A percentile compares a stretch with the other conserved stretches of the same genome.
Evolutionary conservation across 1,140 invertebrate genomes (phyloP).

Genomic region (Ceratitis capitata): DNA sequence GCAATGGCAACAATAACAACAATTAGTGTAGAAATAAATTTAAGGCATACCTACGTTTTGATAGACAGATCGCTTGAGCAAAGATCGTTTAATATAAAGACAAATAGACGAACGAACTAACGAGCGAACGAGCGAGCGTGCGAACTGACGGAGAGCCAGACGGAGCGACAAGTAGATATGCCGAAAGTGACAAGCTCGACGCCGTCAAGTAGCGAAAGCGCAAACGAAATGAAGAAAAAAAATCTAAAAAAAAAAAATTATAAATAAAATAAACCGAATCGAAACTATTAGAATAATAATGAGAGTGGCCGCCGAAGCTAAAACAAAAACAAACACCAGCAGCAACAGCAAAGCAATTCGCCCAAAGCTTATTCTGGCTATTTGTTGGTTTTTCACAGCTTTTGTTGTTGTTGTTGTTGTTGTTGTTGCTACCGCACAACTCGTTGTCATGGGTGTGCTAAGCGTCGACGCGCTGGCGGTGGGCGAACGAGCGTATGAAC

Average conservation of each 20-base stretch:
- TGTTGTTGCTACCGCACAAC: slow-evolving; percentile 40
- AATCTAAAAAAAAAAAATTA: neutral
- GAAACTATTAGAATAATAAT: slow-evolving; percentile 46
- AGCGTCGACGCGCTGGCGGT: slow-evolving; percentile 46
- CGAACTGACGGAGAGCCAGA: neutral
- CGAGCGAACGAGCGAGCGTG: too few relatives aligned
- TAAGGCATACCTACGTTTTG: neutral
- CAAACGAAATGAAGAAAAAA: too few relatives aligned
- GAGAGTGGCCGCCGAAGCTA: slow-evolving; percentile 46
- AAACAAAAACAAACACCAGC: slow-evolving; percentile 42
- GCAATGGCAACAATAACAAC: neutral
- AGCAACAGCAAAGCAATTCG: slow-evolving; percentile 33
- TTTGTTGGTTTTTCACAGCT: slow-evolving; percentile 33
- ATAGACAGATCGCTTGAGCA: neutral
- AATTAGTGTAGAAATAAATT: neutral
- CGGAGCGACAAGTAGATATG: neutral
- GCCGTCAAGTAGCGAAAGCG: slow-evolving; percentile 6
- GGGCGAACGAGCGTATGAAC: too few relatives aligned
- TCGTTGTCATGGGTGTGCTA: slow-evolving; percentile 15
- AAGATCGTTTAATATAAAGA: too few relatives aligned
- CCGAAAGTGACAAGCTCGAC: neutral
- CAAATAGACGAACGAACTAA: too few relatives aligned
- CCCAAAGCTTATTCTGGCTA: too few relatives aligned
- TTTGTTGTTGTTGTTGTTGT: slow-evolving; percentile 47
- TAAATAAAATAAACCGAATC: neutral